Evolutionary conservation across 1,140 invertebrate species (phyloP).

Genomic region (Diorhabda sublineata): DNA sequence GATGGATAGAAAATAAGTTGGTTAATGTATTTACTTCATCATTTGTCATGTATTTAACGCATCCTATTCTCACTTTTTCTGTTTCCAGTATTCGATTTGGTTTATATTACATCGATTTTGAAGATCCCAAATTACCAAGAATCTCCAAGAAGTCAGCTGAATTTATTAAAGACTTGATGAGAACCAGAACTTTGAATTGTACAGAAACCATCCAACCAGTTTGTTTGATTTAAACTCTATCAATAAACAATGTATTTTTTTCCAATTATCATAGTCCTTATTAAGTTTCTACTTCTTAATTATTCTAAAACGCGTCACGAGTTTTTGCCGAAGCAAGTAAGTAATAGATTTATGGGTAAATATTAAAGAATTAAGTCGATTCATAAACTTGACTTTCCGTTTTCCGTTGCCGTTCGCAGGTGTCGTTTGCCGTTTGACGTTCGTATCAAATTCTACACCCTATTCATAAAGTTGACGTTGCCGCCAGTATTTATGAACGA

Average conservation of each 20-base stretch:
- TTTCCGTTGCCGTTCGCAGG: no score
- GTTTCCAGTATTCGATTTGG: conserved; percentile 46
- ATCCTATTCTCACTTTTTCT: conserved; percentile 27
- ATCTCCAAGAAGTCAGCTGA: background rate
- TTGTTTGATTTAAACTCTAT: background rate
- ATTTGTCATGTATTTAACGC: background rate
- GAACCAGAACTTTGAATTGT: background rate
- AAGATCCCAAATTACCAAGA: conserved; percentile 11
- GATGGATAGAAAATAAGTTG: background rate
- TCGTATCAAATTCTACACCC: no score
- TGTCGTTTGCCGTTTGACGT: no score
- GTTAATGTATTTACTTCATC: background rate
- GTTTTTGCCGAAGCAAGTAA: background rate
- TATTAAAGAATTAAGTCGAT: background rate
- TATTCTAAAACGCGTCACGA: background rate
- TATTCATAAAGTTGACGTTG: no score
- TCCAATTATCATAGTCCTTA: background rate
- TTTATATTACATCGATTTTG: conserved; percentile 12
- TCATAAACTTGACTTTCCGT: no score
- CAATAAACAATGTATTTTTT: background rate
- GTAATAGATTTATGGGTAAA: background rate
- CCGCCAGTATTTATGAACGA: no score
- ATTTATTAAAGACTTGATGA: conserved; percentile 4
- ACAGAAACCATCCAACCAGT: no score
- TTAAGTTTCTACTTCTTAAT: background rate